Conservation (phyloP, 2,113 vertebrate species). For the Porphyrio hochstetteri region DNA sequence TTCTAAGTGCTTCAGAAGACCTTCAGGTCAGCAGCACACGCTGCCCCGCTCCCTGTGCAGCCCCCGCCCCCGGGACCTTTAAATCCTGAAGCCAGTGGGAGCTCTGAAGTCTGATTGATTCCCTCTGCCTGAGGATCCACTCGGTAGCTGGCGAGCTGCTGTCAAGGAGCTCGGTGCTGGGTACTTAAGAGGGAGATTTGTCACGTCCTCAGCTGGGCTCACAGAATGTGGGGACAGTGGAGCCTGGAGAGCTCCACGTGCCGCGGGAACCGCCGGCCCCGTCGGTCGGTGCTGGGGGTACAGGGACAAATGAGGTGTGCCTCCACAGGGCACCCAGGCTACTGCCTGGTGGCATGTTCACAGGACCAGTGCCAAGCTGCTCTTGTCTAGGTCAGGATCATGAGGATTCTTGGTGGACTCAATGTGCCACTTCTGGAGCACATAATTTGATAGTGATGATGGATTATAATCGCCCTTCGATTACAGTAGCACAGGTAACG, state of each 20-base stretch:
- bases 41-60: neutral
- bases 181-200: neutral
- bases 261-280: rapidly evolving
- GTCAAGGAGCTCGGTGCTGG: neutral
- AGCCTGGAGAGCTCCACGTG: neutral
- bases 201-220: rapidly evolving
- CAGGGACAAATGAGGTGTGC: too few relatives aligned
- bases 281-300: rapidly evolving
- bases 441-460: neutral
- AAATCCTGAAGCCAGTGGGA: neutral
- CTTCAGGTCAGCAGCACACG: neutral
- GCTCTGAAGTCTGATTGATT: neutral
- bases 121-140: neutral
- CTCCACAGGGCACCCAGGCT: neutral
- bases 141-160: neutral
- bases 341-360: neutral
- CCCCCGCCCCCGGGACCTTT: neutral
- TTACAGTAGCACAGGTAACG: neutral
- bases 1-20: neutral
- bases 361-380: neutral
- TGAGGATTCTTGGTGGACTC: neutral
- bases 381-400: neutral
- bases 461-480: neutral
- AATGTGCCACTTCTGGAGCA: neutral
- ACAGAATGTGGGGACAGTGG: neutral